Evolutionary conservation across 2,888 invertebrate species (phyloP).

Genomic region (Eledona agricola): DNA sequence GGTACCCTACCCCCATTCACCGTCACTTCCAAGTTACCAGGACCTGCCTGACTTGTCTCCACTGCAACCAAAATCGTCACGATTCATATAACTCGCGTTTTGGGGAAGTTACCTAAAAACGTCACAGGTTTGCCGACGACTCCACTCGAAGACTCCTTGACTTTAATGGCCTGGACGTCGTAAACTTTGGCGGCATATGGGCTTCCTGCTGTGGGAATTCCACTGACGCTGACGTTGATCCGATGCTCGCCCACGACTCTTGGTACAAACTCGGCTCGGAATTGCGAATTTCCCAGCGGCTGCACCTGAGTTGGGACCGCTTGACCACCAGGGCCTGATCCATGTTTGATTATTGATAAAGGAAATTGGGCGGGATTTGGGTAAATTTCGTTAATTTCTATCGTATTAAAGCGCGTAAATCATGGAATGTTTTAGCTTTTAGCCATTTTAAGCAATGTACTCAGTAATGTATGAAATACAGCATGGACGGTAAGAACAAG

Average conservation of each 20-base stretch:
- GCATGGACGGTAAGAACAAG: constrained; percentile 2
- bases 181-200: constrained; percentile 96
- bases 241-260: constrained; percentile 91
- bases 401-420: constrained; percentile 9
- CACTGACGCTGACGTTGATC: constrained; percentile 85
- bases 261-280: constrained; percentile 92
- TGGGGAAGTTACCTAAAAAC: constrained; percentile 74
- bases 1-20: constrained; percentile 98
- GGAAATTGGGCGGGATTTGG: constrained; percentile 23
- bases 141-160: constrained; percentile 88
- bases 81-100: neutral
- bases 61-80: constrained; percentile 67
- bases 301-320: constrained; percentile 90
- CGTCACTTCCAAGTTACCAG: constrained; percentile 97
- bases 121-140: constrained; percentile 91
- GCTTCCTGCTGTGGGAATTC: constrained; percentile 85
- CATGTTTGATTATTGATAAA: too few relatives aligned
- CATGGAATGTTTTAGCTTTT: constrained; percentile 40
- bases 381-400: constrained; percentile 15
- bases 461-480: constrained; percentile 37
- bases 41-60: constrained; percentile 97
- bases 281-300: constrained; percentile 81
- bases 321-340: constrained; percentile 94
- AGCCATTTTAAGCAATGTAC: constrained; percentile 26
- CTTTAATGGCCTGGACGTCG: constrained; percentile 92